Evolutionary conservation across 2,888 invertebrate species (phyloP).

Genomic region (Napeogenes sylphis): DNA sequence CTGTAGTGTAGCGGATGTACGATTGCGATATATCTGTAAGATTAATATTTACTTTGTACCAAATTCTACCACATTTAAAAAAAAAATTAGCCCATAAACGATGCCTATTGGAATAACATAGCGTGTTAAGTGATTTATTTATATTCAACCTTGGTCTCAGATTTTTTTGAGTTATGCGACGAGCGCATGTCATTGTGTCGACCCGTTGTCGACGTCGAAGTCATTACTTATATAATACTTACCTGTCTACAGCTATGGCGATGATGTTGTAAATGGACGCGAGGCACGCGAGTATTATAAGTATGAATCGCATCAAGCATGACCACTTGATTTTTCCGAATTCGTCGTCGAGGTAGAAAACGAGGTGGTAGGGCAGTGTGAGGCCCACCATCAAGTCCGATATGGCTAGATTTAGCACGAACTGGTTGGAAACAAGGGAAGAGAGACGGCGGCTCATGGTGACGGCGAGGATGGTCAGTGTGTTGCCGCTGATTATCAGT

Average conservation of each 20-base stretch:
- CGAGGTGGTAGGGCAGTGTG: conserved; percentile 86
- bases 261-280: conserved; percentile 88
- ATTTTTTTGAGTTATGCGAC: conserved; percentile 11
- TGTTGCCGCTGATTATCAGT: conserved; percentile 84
- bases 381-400: conserved; percentile 88
- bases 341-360: conserved; percentile 82
- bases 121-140: background rate
- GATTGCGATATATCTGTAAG: conserved; percentile 83
- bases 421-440: conserved; percentile 85
- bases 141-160: background rate
- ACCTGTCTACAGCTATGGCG: conserved; percentile 86
- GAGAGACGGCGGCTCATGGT: conserved; percentile 83
- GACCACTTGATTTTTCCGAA: conserved; percentile 79
- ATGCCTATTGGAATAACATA: background rate
- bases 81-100: background rate
- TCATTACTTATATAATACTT: conserved; percentile 31
- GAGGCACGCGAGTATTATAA: conserved; percentile 85
- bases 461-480: conserved; percentile 85
- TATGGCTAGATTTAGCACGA: conserved; percentile 86
- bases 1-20: conserved; percentile 88
- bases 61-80: background rate
- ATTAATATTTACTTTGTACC: background rate
- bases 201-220: background rate
- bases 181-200: background rate
- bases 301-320: conserved; percentile 84